Conservation (phyloP, 1,140 invertebrate species). For the Hylyphantes graminicola region DNA sequence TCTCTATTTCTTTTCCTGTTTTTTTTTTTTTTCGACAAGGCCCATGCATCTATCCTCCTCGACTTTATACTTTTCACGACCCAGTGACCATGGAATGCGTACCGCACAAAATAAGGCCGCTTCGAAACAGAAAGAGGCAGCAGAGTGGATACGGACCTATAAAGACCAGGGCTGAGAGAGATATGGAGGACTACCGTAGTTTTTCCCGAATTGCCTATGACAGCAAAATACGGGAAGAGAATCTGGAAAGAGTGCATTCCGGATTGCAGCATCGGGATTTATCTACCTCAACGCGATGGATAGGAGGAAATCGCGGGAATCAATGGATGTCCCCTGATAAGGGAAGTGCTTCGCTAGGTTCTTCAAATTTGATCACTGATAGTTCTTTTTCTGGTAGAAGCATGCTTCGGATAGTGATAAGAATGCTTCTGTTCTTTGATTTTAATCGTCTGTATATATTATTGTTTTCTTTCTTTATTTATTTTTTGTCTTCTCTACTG, state of each 20-base stretch:
- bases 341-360: too few relatives aligned
- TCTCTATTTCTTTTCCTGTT: background rate
- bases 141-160: too few relatives aligned
- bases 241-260: background rate
- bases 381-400: too few relatives aligned
- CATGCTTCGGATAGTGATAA: too few relatives aligned
- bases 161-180: conserved; percentile 3
- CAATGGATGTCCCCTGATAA: background rate
- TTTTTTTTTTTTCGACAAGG: conserved; percentile 7
- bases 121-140: too few relatives aligned
- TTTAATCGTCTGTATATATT: too few relatives aligned
- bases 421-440: too few relatives aligned
- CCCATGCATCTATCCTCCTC: conserved; percentile 11
- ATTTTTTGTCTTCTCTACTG: too few relatives aligned
- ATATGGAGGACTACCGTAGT: conserved; percentile 22
- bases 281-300: conserved; percentile 23
- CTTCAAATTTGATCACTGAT: too few relatives aligned
- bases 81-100: conserved; percentile 18
- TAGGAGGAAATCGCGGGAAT: conserved; percentile 24
- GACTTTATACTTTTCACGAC: conserved; percentile 46
- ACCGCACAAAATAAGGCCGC: too few relatives aligned
- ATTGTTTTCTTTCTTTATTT: too few relatives aligned
- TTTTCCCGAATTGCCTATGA: conserved; percentile 35
- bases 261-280: conserved; percentile 15
- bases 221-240: conserved; percentile 21